Conservation (phyloP, 2,113 vertebrate genomes). For the Tyrannus savana region DNA sequence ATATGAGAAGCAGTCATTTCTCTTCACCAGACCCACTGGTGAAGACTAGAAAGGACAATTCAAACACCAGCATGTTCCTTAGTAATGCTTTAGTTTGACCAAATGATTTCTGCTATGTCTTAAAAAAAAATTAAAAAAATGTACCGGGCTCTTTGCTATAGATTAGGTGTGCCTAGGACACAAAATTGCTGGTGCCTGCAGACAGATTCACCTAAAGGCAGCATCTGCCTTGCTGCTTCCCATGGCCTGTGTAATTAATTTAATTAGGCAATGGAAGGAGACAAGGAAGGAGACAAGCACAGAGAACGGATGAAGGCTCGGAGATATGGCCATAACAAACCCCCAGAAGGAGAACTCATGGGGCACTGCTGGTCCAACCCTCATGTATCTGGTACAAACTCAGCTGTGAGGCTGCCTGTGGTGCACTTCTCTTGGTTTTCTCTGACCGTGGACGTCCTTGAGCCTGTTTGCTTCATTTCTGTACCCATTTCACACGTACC, state of each 20-base stretch:
- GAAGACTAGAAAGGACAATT: neutral
- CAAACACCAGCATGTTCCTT: neutral
- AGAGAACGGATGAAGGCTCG: neutral
- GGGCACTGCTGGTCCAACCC: neutral
- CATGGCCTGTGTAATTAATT: neutral
- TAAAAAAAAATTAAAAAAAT: neutral
- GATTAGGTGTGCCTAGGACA: neutral
- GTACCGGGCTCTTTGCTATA: neutral
- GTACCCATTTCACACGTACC: neutral
- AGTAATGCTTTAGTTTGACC: neutral
- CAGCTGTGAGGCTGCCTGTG: neutral
- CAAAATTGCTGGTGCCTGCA: neutral
- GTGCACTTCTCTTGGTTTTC: neutral
- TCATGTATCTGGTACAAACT: neutral
- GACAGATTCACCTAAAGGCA: neutral
- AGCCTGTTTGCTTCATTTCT: neutral
- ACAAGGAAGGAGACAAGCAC: neutral
- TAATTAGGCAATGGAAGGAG: neutral
- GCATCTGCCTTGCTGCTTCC: neutral
- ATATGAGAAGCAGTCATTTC: neutral
- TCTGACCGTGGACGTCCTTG: neutral
- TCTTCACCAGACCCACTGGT: neutral
- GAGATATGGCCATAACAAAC: rapidly evolving
- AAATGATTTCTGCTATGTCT: neutral
- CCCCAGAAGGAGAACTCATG: neutral